A percentile compares a stretch with the other conserved stretches of the same genome.
phyloP scores from a whole-genome alignment of 2,888 invertebrate genomes.

The Antitype chi region DNA sequence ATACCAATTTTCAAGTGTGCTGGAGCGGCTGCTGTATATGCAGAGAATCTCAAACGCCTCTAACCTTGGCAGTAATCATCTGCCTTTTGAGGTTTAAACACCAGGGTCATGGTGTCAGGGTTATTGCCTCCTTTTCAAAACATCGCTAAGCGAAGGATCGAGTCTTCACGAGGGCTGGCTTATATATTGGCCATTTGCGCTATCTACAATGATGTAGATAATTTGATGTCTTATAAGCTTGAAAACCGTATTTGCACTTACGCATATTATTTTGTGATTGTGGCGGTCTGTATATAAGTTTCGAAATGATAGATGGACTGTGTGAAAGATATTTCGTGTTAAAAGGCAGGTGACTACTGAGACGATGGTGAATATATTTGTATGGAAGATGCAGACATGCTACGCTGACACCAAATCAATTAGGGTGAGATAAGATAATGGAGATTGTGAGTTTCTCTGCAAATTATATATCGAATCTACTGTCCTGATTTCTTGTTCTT shows the following conservation, averaged over 20 bases:
- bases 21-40: not conserved
- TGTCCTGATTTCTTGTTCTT: not conserved
- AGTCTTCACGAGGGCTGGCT: not conserved
- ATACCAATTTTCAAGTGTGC: not conserved
- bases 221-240: not conserved
- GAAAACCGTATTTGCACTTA: not conserved
- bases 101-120: not conserved
- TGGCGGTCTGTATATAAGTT: not conserved
- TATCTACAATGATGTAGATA: not conserved
- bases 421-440: not conserved
- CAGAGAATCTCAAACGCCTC: not conserved
- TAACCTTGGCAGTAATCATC: not conserved
- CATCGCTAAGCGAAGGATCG: not conserved
- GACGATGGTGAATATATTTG: not conserved
- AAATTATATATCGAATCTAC: not conserved
- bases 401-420: not conserved
- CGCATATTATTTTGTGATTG: slow-evolving; percentile 1
- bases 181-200: not conserved
- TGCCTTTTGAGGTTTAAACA: not conserved
- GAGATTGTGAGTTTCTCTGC: not conserved
- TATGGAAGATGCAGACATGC: not conserved
- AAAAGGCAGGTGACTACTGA: not conserved
- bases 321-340: not conserved
- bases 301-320: not conserved
- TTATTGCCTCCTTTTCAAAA: not conserved